These are phyloP conservation scores for Osedax fenrisi DNA, from an alignment of 2,888 invertebrate genomes.

Conservation along the genomic window DNA sequence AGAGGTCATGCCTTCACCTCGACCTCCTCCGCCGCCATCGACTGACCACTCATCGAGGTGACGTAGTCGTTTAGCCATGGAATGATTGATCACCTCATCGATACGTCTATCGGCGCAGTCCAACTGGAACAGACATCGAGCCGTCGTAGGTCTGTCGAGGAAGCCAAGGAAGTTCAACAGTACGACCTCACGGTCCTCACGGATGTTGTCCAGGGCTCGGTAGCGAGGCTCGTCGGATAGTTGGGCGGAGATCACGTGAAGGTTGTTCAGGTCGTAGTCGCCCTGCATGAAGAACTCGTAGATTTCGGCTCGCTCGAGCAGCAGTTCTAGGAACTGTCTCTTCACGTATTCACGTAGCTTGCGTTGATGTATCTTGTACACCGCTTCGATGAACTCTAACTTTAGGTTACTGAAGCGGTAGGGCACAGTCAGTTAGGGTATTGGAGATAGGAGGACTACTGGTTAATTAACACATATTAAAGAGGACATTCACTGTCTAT, in stretches of 20 bases:
- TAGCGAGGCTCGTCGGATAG: slow-evolving; percentile 85
- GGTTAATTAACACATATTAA: too few species aligned
- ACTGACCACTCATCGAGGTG: slow-evolving; percentile 68
- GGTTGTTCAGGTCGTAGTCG: slow-evolving; percentile 82
- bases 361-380: slow-evolving; percentile 79
- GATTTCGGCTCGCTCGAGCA: slow-evolving; percentile 79
- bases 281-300: slow-evolving; percentile 83
- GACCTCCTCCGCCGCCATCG: slow-evolving; percentile 76
- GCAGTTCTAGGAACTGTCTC: slow-evolving; percentile 78
- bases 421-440: neutral
- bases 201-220: slow-evolving; percentile 79
- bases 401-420: slow-evolving; percentile 16
- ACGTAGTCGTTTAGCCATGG: slow-evolving; percentile 69
- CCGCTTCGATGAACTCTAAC: slow-evolving; percentile 69
- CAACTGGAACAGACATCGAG: slow-evolving; percentile 66
- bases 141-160: slow-evolving; percentile 82
- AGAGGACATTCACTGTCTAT: too few species aligned
- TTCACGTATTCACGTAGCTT: slow-evolving; percentile 63
- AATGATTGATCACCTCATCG: slow-evolving; percentile 69
- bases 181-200: slow-evolving; percentile 85
- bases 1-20: too few species aligned
- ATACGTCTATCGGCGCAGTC: slow-evolving; percentile 54
- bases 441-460: neutral
- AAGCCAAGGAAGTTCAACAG: slow-evolving; percentile 87
- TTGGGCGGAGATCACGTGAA: slow-evolving; percentile 79